Conservation (phyloP, 2,888 invertebrate species). For the Pachymerium ferrugineum region DNA sequence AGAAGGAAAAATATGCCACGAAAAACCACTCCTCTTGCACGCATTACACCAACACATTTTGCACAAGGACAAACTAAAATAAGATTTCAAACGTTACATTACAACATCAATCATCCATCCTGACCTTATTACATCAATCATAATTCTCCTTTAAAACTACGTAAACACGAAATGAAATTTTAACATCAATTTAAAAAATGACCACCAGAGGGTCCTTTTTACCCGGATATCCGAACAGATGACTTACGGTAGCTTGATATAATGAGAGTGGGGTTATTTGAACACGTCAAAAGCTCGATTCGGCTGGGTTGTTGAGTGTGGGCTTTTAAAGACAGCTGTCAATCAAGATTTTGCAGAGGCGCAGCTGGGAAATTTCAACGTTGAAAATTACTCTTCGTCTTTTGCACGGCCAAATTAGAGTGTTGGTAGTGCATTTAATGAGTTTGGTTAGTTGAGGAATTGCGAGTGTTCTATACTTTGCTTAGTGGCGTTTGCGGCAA, state of each 20-base stretch:
- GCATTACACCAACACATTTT: too few species aligned
- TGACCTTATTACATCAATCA: background rate
- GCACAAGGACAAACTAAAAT: background rate
- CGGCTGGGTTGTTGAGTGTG: background rate
- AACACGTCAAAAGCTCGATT: constrained; percentile 7
- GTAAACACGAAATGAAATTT: background rate
- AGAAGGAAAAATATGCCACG: too few species aligned
- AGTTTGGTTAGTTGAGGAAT: too few species aligned
- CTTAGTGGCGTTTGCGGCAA: too few species aligned
- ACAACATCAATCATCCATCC: background rate
- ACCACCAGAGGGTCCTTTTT: too few species aligned
- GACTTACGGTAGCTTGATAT: background rate
- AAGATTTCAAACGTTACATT: background rate
- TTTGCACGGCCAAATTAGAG: background rate
- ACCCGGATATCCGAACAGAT: background rate
- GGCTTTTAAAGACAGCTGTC: background rate
- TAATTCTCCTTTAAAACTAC: background rate
- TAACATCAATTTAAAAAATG: too few species aligned
- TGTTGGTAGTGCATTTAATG: background rate
- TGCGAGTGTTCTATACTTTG: too few species aligned
- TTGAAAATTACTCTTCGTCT: background rate
- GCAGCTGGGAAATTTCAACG: background rate
- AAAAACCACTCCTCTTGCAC: too few species aligned
- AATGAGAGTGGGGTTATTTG: background rate
- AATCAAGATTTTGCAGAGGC: background rate